Percentiles rank a stretch among this genome's conserved stretches.
Conservation (phyloP, 2,888 invertebrate species). For the Ditylenchus weischeri region DNA sequence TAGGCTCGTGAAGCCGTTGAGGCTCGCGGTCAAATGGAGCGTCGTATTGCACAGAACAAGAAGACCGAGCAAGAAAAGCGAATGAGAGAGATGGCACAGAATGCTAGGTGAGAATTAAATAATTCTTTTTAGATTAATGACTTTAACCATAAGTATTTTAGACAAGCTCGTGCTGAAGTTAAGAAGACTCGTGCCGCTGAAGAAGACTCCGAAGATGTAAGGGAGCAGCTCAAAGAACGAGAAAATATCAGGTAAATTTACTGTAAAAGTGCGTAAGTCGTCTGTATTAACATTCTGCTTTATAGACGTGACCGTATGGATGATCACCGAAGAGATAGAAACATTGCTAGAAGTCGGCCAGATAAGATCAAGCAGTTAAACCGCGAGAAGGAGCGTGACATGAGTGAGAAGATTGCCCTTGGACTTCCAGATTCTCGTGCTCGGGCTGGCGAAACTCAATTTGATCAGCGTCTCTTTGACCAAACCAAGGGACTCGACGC, state of each 20-base stretch:
- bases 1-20: constrained; percentile 94
- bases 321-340: constrained; percentile 71
- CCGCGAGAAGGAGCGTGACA: constrained; percentile 87
- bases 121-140: background rate
- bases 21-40: constrained; percentile 88
- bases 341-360: constrained; percentile 85
- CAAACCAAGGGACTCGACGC: constrained; percentile 79
- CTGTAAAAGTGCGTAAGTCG: too few species aligned
- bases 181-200: constrained; percentile 15
- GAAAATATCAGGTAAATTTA: constrained; percentile 70
- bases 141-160: background rate
- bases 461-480: constrained; percentile 92
- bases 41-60: constrained; percentile 91
- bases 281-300: background rate
- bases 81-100: constrained; percentile 81
- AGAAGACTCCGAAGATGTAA: constrained; percentile 19
- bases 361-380: constrained; percentile 83
- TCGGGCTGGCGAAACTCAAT: constrained; percentile 64
- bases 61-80: constrained; percentile 76
- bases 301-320: constrained; percentile 53
- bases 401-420: constrained; percentile 95
- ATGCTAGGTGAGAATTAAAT: constrained; percentile 27
- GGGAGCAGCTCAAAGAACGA: constrained; percentile 66
- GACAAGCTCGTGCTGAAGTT: constrained; percentile 18
- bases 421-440: constrained; percentile 79